Conservation (phyloP, 2,113 vertebrate species). For the Plectropomus leopardus region DNA sequence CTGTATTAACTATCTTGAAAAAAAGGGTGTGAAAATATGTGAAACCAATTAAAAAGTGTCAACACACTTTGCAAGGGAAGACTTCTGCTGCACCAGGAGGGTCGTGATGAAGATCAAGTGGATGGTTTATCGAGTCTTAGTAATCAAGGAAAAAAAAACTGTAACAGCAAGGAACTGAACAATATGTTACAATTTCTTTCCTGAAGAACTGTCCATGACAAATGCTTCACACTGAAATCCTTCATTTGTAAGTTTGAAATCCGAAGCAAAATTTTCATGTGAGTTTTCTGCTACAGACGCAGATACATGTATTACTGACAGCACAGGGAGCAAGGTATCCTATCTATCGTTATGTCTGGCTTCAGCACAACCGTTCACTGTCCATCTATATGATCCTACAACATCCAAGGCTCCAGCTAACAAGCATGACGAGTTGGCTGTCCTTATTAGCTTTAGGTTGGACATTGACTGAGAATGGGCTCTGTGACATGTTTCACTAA, state of each 20-base stretch:
- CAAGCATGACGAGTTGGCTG: conserved; percentile 43
- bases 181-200: neutral
- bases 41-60: too few relatives aligned
- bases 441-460: conserved; percentile 52
- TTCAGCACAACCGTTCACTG: neutral
- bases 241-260: conserved; percentile 22
- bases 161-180: neutral
- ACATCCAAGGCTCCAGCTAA: conserved; percentile 45
- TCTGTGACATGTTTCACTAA: conserved; percentile 42
- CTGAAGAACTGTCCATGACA: neutral
- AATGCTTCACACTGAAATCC: conserved; percentile 3
- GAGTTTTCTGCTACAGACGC: neutral
- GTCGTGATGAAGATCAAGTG: too few relatives aligned
- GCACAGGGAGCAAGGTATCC: conserved; percentile 18
- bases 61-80: too few relatives aligned
- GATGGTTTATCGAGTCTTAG: too few relatives aligned
- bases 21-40: too few relatives aligned
- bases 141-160: too few relatives aligned
- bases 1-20: too few relatives aligned
- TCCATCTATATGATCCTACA: conserved; percentile 38
- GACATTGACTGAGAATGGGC: conserved; percentile 18
- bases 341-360: conserved; percentile 10
- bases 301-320: conserved; percentile 11
- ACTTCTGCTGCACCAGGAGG: too few relatives aligned
- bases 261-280: neutral